These are phyloP conservation scores for Ictidomys tridecemlineatus DNA, from an alignment of 2,113 vertebrate genomes.

Conservation along the genomic window DNA sequence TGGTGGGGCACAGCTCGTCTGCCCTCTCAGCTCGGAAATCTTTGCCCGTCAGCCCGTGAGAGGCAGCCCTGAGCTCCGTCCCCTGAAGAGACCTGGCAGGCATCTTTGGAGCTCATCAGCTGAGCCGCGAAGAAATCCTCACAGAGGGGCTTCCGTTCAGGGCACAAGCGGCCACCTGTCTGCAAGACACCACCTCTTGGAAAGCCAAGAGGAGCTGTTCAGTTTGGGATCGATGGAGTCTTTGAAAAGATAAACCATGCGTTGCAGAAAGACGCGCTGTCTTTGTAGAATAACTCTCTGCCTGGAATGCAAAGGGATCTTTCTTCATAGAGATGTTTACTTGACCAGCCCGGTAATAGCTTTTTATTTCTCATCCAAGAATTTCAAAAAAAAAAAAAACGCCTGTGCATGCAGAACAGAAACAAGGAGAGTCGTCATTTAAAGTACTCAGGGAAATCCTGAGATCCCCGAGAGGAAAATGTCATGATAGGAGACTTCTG, in stretches of 20 bases:
- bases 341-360: conserved; percentile 60
- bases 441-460: conserved; percentile 73
- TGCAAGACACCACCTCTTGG: conserved; percentile 61
- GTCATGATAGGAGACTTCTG: conserved; percentile 48
- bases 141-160: conserved; percentile 56
- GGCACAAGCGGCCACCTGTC: conserved; percentile 34
- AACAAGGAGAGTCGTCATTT: conserved; percentile 64
- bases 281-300: background rate
- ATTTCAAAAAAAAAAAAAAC: too few relatives aligned
- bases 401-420: conserved; percentile 52
- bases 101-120: background rate
- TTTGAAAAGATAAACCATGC: conserved; percentile 56
- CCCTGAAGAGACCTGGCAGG: conserved; percentile 39
- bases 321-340: conserved; percentile 51
- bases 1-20: background rate
- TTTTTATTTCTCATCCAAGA: conserved; percentile 69
- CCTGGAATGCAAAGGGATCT: conserved; percentile 64
- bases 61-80: conserved; percentile 28
- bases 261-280: conserved; percentile 65
- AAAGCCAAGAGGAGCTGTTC: conserved; percentile 52
- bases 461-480: conserved; percentile 66
- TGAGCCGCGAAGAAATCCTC: conserved; percentile 50
- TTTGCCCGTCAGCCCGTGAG: background rate
- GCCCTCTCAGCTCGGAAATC: conserved; percentile 45
- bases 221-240: conserved; percentile 16